phyloP scores from a whole-genome alignment of 2,113 vertebrate species.

The Rhinichthys klamathensis region DNA sequence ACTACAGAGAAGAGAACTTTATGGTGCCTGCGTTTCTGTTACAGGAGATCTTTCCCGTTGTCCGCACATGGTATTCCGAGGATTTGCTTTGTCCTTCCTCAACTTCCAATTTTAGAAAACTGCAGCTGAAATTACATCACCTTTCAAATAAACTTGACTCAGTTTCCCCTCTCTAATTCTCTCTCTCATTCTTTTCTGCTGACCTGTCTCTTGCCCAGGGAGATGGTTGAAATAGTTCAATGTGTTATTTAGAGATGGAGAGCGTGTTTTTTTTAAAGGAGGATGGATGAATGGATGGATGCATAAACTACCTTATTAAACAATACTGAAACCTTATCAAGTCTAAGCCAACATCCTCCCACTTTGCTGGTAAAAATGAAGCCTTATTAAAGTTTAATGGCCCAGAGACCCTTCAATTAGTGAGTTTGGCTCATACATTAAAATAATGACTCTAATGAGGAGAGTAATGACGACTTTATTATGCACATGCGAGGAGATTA shows the following conservation, averaged over 20 bases:
- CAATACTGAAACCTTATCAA: conserved; percentile 27
- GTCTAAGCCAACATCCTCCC: not conserved
- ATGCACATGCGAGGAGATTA: conserved; percentile 26
- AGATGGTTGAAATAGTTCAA: conserved; percentile 33
- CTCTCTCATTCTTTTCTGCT: conserved; percentile 32
- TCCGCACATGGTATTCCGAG: not conserved
- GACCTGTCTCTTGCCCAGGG: conserved; percentile 12
- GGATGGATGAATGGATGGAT: not conserved
- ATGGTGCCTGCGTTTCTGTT: not conserved
- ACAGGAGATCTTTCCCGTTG: not conserved
- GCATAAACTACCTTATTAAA: not conserved
- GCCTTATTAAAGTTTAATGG: conserved; percentile 48
- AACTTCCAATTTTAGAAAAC: conserved; percentile 60
- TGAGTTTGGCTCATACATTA: conserved; percentile 50
- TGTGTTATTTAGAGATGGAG: not conserved
- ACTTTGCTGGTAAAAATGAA: conserved; percentile 15
- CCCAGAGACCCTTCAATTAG: conserved; percentile 49
- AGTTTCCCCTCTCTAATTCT: conserved; percentile 21
- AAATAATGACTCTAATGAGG: conserved; percentile 47
- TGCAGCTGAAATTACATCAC: conserved; percentile 49
- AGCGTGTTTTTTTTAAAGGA: not conserved
- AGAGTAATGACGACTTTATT: conserved; percentile 47
- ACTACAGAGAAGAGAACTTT: not conserved
- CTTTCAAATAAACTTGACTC: conserved; percentile 42
- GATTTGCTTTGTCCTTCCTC: conserved; percentile 35